Evolutionary conservation across 2,113 vertebrate species (phyloP).

Genomic region (Motacilla tschutschensis): DNA sequence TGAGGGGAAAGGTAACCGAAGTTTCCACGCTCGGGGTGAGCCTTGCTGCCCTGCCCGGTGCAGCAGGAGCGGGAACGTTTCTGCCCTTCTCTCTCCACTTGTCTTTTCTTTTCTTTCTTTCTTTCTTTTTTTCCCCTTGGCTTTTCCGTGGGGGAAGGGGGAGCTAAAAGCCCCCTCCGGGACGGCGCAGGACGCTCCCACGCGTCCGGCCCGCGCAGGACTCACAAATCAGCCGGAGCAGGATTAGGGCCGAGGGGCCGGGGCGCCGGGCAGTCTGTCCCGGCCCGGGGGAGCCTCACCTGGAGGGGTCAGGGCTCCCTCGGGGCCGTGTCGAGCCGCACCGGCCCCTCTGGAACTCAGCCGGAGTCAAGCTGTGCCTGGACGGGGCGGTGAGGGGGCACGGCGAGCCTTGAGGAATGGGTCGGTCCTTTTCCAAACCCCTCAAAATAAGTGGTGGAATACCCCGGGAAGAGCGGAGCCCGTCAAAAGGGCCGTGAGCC

Average conservation of each 20-base stretch:
- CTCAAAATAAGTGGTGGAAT: background rate
- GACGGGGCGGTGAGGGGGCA: background rate
- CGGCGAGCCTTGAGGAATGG: no score
- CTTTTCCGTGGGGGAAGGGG: background rate
- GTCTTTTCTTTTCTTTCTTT: background rate
- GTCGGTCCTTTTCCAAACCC: background rate
- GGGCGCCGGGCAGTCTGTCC: constrained; percentile 65
- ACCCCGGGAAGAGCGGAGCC: background rate
- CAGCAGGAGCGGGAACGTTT: background rate
- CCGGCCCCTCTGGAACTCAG: background rate
- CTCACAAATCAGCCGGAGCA: constrained; percentile 54
- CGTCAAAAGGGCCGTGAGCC: background rate
- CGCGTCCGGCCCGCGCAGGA: background rate
- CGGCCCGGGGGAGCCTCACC: constrained; percentile 41
- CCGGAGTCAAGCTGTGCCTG: background rate
- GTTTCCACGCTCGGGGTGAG: background rate
- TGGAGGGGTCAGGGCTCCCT: constrained; percentile 28
- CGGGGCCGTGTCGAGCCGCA: background rate
- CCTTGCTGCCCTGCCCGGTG: background rate
- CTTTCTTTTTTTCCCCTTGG: background rate
- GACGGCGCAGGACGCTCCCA: background rate
- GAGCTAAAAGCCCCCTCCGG: background rate
- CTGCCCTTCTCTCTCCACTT: background rate
- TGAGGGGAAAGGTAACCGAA: background rate
- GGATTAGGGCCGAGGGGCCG: constrained; percentile 52